Percentiles rank a stretch among this genome's conserved stretches.
These are phyloP conservation scores for Umimayanthus chanpuru DNA, from an alignment of 92 coral and sea anemone genomes.

Conservation along the genomic window DNA sequence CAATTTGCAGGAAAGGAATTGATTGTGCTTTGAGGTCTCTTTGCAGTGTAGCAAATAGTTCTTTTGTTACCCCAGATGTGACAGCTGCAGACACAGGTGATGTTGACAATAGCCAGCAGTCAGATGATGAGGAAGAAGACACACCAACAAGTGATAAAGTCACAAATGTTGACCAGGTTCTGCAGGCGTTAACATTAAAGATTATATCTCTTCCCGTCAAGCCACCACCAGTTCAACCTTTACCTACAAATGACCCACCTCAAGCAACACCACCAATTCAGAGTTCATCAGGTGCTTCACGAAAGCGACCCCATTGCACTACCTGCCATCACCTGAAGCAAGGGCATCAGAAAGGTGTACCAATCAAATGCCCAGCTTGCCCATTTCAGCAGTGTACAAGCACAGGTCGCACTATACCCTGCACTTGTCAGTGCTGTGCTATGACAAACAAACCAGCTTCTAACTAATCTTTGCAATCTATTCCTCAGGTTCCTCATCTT, in stretches of 20 bases:
- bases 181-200: conserved; percentile 14
- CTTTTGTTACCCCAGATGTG: background rate
- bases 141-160: background rate
- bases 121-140: conserved; percentile 26
- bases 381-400: conserved; percentile 40
- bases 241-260: background rate
- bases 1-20: conserved; percentile 46
- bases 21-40: conserved; percentile 30
- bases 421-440: conserved; percentile 52
- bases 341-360: conserved; percentile 35
- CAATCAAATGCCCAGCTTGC: conserved; percentile 36
- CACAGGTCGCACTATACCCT: conserved; percentile 11
- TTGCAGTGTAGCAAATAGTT: conserved; percentile 33
- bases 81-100: background rate
- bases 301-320: conserved; percentile 55
- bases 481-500: background rate
- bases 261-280: conserved; percentile 8
- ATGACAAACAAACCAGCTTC: background rate
- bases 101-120: background rate
- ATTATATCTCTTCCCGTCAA: conserved; percentile 20
- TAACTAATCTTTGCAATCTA: background rate
- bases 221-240: conserved; percentile 33
- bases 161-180: conserved; percentile 23
- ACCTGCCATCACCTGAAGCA: conserved; percentile 48
- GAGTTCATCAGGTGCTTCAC: background rate